These are phyloP conservation scores for Diachrysia chrysitis DNA, from an alignment of 2,888 invertebrate genomes.

Conservation along the genomic window DNA sequence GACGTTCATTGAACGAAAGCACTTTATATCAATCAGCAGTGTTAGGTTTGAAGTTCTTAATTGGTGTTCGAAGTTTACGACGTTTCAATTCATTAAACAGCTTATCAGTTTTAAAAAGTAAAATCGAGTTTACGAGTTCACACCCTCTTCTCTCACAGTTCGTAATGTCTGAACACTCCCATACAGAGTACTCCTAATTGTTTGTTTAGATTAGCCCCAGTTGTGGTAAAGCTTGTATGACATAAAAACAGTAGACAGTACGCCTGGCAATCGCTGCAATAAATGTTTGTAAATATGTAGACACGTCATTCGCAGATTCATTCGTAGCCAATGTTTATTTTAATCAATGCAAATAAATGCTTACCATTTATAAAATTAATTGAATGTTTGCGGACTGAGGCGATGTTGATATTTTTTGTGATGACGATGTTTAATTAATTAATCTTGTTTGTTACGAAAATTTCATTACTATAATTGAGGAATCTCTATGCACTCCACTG, in stretches of 20 bases:
- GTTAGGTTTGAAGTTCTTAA: conserved; percentile 32
- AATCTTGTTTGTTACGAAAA: no score
- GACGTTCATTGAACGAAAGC: conserved; percentile 39
- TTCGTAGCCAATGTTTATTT: conserved; percentile 28
- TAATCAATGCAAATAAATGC: conserved; percentile 25
- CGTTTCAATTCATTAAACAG: conserved; percentile 23
- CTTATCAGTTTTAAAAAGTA: conserved; percentile 23
- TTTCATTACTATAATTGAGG: no score
- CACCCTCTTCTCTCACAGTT: conserved; percentile 49
- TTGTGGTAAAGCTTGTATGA: conserved; percentile 33
- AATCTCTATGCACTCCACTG: not conserved
- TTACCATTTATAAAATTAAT: not conserved
- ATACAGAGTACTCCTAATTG: conserved; percentile 34
- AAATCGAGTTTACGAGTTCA: conserved; percentile 18
- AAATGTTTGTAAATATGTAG: conserved; percentile 28
- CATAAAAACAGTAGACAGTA: conserved; percentile 27
- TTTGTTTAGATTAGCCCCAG: conserved; percentile 46
- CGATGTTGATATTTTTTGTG: not conserved
- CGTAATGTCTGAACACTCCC: conserved; percentile 47
- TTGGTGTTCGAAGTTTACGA: conserved; percentile 34
- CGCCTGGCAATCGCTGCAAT: conserved; percentile 18
- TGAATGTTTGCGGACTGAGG: not conserved
- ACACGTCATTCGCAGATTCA: conserved; percentile 30
- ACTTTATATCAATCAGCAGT: conserved; percentile 22
- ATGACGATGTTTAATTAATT: not conserved